These are phyloP conservation scores for Alethe diademata DNA, from an alignment of 2,113 vertebrate species.

Conservation along the genomic window DNA sequence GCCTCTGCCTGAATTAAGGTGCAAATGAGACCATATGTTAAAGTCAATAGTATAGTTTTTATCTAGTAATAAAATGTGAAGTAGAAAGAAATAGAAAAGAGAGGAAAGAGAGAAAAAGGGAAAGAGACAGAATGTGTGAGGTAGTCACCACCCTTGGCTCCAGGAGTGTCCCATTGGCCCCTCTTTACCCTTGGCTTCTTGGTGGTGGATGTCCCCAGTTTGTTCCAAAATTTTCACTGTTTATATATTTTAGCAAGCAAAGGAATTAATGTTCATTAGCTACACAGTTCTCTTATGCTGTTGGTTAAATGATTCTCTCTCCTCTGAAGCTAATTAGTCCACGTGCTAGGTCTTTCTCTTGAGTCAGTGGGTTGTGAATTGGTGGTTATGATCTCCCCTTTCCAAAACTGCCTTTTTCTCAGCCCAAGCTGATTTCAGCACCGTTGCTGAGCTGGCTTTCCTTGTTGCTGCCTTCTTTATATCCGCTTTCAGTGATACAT, in stretches of 20 bases:
- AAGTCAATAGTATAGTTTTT: neutral
- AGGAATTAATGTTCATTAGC: neutral
- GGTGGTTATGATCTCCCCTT: too few relatives aligned
- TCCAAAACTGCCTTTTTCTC: neutral
- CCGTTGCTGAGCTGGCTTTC: neutral
- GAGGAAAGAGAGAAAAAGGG: neutral
- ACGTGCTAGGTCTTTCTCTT: neutral
- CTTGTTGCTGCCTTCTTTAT: neutral
- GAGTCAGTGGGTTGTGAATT: too few relatives aligned
- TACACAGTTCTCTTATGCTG: neutral
- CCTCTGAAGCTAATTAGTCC: neutral
- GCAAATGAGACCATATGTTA: neutral
- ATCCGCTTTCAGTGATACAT: neutral
- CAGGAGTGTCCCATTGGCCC: neutral
- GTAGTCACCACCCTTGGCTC: too few relatives aligned
- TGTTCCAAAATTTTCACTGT: neutral
- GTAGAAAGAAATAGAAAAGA: neutral
- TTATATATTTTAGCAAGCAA: neutral
- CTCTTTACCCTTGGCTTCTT: neutral
- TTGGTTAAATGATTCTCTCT: neutral
- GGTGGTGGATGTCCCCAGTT: neutral
- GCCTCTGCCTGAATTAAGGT: neutral
- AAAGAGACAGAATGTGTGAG: fast-evolving
- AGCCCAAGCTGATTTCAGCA: neutral
- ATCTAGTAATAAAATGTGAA: neutral